phyloP scores from a whole-genome alignment of 2,113 vertebrate species.

The Pelodiscus sinensis region DNA sequence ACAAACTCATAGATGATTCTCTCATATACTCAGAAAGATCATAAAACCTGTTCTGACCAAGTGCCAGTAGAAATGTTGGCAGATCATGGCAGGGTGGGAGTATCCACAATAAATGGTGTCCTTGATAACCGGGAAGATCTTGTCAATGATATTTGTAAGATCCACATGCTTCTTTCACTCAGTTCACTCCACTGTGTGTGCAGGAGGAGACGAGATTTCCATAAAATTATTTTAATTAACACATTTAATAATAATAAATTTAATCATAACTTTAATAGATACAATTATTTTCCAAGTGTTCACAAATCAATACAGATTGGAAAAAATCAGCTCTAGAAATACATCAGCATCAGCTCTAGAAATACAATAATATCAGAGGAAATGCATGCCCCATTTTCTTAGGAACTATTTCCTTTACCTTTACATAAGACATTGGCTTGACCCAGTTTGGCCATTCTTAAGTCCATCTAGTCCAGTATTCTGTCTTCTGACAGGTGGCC shows the following conservation, averaged over 20 bases:
- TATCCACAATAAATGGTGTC: not conserved
- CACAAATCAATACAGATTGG: not conserved
- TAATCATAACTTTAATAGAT: not conserved
- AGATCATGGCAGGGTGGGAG: not conserved
- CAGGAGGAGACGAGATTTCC: not conserved
- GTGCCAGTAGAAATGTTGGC: not conserved
- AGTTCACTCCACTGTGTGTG: not conserved
- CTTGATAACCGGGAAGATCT: not conserved
- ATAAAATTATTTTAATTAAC: not conserved
- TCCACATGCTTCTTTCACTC: not conserved
- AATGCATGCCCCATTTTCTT: not conserved
- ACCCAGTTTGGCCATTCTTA: too few relatives aligned
- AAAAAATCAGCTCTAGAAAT: not conserved
- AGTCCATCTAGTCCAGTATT: too few relatives aligned
- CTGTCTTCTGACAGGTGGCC: too few relatives aligned
- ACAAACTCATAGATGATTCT: conserved; percentile 2
- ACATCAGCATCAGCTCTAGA: not conserved
- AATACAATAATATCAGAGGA: not conserved
- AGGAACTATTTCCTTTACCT: not conserved
- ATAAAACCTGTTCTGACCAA: not conserved
- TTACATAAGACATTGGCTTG: not conserved
- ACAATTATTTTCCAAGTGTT: not conserved
- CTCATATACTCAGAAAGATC: not conserved
- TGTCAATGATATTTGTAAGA: not conserved
- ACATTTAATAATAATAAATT: not conserved